These are phyloP conservation scores for Mythimna loreyi DNA, from an alignment of 2,888 invertebrate species.

Conservation along the genomic window DNA sequence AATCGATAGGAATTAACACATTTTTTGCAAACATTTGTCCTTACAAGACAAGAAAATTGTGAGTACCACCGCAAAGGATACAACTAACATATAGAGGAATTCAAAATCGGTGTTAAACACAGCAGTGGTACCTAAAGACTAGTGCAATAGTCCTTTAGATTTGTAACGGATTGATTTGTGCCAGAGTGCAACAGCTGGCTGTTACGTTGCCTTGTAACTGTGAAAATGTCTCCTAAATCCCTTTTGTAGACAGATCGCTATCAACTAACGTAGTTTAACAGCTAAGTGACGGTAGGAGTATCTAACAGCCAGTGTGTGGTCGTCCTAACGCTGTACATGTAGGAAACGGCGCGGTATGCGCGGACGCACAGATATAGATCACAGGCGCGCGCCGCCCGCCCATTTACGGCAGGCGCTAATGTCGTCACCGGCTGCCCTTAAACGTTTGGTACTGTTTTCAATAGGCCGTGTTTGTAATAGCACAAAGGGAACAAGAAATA, in stretches of 20 bases:
- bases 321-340: conserved; percentile 57
- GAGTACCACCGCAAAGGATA: not conserved
- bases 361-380: conserved; percentile 78
- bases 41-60: not conserved
- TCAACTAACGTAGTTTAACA: not conserved
- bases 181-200: not conserved
- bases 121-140: not conserved
- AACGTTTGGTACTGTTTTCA: conserved; percentile 49
- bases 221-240: not conserved
- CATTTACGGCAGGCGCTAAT: conserved; percentile 74
- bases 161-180: too few relatives aligned
- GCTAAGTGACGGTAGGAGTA: not conserved
- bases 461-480: conserved; percentile 24
- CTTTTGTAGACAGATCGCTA: not conserved
- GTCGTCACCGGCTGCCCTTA: conserved; percentile 62
- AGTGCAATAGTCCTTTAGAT: too few relatives aligned
- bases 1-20: not conserved
- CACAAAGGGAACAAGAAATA: conserved; percentile 18
- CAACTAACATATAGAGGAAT: not conserved
- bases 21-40: not conserved
- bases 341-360: conserved; percentile 71
- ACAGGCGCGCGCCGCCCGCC: conserved; percentile 73
- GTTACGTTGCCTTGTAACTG: not conserved
- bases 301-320: conserved; percentile 35
- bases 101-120: not conserved